Evolutionary conservation across 2,113 vertebrate genomes (phyloP).

Genomic region (Microcebus tavaratra): DNA sequence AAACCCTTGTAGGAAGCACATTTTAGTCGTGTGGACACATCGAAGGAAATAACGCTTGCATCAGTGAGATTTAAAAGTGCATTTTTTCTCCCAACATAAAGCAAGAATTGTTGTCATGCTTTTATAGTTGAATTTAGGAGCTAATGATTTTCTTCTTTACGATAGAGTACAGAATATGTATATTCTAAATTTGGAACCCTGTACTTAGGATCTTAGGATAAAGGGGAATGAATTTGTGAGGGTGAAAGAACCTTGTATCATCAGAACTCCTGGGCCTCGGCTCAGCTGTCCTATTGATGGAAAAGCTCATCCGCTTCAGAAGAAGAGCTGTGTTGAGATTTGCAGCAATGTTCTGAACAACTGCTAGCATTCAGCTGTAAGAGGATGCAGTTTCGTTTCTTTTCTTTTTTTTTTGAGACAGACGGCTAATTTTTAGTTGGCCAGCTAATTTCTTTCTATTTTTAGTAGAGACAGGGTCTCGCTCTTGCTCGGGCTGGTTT

Average conservation of each 20-base stretch:
- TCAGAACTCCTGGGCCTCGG: constrained; percentile 48
- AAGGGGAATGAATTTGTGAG: constrained; percentile 38
- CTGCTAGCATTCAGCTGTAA: not conserved
- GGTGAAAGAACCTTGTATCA: constrained; percentile 45
- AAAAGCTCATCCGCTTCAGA: constrained; percentile 9
- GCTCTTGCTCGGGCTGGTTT: too few species aligned
- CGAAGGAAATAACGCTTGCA: constrained; percentile 10
- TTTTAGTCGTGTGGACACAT: not conserved
- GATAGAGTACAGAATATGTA: constrained; percentile 34
- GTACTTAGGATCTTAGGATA: constrained; percentile 36
- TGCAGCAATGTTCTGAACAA: constrained; percentile 3
- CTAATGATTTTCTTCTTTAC: constrained; percentile 57
- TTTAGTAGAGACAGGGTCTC: too few species aligned
- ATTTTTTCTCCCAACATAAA: constrained; percentile 18
- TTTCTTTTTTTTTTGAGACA: not conserved
- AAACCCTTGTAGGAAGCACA: not conserved
- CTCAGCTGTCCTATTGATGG: constrained; percentile 61
- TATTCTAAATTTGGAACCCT: constrained; percentile 63
- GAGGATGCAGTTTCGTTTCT: not conserved
- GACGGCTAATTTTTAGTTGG: too few species aligned
- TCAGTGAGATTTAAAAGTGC: not conserved
- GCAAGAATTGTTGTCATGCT: not conserved
- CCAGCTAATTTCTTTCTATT: too few species aligned
- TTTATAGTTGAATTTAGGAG: constrained; percentile 49
- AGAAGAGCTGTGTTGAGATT: not conserved